phyloP scores from a whole-genome alignment of 2,797 vertebrate genomes.

The Microctenopoma lineatum region DNA sequence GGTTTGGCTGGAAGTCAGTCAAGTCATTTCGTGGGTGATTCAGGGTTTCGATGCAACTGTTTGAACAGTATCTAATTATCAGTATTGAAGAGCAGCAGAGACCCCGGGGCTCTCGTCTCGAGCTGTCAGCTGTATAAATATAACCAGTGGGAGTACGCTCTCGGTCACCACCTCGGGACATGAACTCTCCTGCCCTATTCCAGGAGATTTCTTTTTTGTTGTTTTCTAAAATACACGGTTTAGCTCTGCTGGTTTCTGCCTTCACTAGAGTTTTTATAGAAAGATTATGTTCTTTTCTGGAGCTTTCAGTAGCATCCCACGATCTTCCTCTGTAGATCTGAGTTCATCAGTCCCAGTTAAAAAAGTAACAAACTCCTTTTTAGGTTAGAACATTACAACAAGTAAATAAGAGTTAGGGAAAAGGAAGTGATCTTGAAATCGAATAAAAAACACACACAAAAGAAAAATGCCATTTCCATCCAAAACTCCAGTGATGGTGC shows the following conservation, averaged over 20 bases:
- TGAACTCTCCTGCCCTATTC: slow-evolving; percentile 18
- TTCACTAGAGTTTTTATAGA: too few relatives aligned
- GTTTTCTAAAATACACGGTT: slow-evolving; percentile 5
- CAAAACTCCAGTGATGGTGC: too few relatives aligned
- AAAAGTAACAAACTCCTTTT: too few relatives aligned
- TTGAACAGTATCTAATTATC: slow-evolving; percentile 52
- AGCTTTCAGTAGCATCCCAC: too few relatives aligned
- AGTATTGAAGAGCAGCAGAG: slow-evolving; percentile 23
- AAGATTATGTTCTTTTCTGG: too few relatives aligned
- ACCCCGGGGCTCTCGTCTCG: slow-evolving; percentile 31
- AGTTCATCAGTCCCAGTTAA: too few relatives aligned
- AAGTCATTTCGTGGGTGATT: slow-evolving; percentile 21
- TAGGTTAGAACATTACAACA: background rate
- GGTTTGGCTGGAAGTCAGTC: slow-evolving; percentile 38
- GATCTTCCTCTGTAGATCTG: too few relatives aligned
- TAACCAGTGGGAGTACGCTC: slow-evolving; percentile 8
- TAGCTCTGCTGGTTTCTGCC: too few relatives aligned
- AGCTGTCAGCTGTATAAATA: slow-evolving; percentile 45
- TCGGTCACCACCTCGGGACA: slow-evolving; percentile 1
- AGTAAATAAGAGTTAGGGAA: background rate
- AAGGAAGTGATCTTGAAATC: too few relatives aligned
- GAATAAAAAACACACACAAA: background rate
- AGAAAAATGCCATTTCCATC: too few relatives aligned
- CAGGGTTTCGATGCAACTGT: slow-evolving; percentile 34
- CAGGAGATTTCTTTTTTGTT: background rate